phyloP scores from a whole-genome alignment of 1,140 invertebrate genomes.

The Meloidogyne chitwoodi region DNA sequence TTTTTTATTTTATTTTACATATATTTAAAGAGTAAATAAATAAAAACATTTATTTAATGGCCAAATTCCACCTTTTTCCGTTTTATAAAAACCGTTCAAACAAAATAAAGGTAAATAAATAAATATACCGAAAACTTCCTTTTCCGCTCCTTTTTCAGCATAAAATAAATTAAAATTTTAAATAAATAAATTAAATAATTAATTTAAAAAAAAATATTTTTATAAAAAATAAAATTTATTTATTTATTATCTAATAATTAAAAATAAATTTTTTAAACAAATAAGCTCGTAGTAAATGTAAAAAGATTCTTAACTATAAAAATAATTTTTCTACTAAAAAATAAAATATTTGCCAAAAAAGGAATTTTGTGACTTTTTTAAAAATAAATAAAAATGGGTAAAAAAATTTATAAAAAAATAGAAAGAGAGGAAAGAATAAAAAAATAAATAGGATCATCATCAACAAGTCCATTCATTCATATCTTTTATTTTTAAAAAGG shows the following conservation, averaged over 20 bases:
- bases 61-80: not conserved
- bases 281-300: too few species aligned
- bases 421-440: not conserved
- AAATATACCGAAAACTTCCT: not conserved
- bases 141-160: not conserved
- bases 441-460: not conserved
- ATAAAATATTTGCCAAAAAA: not conserved
- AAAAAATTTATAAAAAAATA: not conserved
- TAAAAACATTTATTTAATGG: too few species aligned
- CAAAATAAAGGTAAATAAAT: not conserved
- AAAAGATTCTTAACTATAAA: too few species aligned
- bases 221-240: too few species aligned
- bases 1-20: too few species aligned
- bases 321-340: too few species aligned
- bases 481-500: too few species aligned
- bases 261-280: too few species aligned
- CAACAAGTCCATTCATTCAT: not conserved
- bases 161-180: not conserved
- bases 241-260: too few species aligned
- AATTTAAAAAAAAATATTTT: too few species aligned
- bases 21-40: too few species aligned
- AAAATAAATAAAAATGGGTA: not conserved
- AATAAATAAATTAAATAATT: too few species aligned
- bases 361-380: not conserved
- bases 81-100: not conserved